Evolutionary conservation across 2,113 vertebrate species (phyloP).

Genomic region (Pavo muticus): DNA sequence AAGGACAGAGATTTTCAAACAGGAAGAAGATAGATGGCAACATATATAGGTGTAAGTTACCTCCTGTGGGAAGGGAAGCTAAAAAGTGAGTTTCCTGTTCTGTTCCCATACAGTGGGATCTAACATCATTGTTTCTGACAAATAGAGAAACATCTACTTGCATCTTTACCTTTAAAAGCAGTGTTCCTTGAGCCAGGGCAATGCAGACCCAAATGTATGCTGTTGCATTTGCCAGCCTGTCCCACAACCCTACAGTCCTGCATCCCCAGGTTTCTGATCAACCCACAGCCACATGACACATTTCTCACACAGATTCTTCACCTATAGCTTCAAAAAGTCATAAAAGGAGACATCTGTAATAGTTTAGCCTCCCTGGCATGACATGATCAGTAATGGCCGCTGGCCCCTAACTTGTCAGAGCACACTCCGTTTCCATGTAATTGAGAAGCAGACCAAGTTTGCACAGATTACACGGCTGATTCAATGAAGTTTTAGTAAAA

Average conservation of each 20-base stretch:
- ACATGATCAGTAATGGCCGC: conserved; percentile 53
- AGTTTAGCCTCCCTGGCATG: conserved; percentile 45
- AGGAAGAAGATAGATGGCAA: not conserved
- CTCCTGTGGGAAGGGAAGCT: not conserved
- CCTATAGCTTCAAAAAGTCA: not conserved
- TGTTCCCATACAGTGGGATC: not conserved
- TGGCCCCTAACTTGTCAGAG: conserved; percentile 28
- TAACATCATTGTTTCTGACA: not conserved
- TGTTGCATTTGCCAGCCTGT: not conserved
- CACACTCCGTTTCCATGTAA: conserved; percentile 61
- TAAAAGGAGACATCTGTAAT: conserved; percentile 28
- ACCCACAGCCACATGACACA: not conserved
- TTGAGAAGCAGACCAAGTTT: conserved; percentile 65
- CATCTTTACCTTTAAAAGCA: not conserved
- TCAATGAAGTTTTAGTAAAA: conserved; percentile 79
- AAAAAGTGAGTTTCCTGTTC: not conserved
- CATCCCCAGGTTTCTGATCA: not conserved
- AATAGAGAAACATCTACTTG: not conserved
- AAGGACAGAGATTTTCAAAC: not conserved
- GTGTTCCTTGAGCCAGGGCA: not conserved
- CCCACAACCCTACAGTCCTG: not conserved
- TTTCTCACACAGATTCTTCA: conserved; percentile 17
- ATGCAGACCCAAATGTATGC: fast-evolving
- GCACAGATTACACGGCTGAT: conserved; percentile 62
- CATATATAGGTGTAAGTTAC: not conserved